Evolutionary conservation across 2,888 invertebrate genomes (phyloP).

Genomic region (Platycheirus rosarum): DNA sequence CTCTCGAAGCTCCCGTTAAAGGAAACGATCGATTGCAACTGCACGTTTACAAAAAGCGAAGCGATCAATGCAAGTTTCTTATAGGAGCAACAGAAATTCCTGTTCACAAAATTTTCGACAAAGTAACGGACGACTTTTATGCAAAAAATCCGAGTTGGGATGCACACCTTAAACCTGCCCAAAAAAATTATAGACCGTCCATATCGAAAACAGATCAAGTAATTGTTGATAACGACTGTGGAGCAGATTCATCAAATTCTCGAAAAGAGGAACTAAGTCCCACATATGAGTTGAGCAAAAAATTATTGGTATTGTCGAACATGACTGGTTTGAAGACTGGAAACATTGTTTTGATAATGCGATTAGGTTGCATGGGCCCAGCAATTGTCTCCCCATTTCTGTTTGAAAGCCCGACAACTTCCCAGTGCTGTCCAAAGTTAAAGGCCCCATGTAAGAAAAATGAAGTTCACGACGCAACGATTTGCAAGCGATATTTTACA

Average conservation of each 20-base stretch:
- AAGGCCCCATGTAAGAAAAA: constrained; percentile 70
- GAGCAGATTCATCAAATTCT: constrained; percentile 75
- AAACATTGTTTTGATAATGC: constrained; percentile 80
- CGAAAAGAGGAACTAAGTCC: constrained; percentile 79
- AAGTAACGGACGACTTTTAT: constrained; percentile 79
- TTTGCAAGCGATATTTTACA: constrained; percentile 79
- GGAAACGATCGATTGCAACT: constrained; percentile 79
- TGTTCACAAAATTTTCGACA: constrained; percentile 79
- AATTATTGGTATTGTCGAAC: constrained; percentile 80
- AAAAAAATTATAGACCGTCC: constrained; percentile 50
- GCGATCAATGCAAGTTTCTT: constrained; percentile 81
- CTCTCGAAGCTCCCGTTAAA: constrained; percentile 78
- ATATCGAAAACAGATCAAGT: constrained; percentile 45
- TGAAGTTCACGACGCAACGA: constrained; percentile 27
- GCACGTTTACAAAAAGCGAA: constrained; percentile 80
- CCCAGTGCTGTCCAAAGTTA: constrained; percentile 14
- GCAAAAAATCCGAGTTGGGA: constrained; percentile 78
- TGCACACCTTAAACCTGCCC: constrained; percentile 75
- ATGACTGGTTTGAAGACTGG: constrained; percentile 79
- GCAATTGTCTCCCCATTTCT: constrained; percentile 80
- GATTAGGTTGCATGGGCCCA: constrained; percentile 81
- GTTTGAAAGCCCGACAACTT: constrained; percentile 67
- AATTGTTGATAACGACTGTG: constrained; percentile 77
- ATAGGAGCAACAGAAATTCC: constrained; percentile 79
- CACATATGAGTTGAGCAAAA: constrained; percentile 79